Conservation (phyloP, 2,797 vertebrate species). For the Poeciliopsis paucimaculata region DNA sequence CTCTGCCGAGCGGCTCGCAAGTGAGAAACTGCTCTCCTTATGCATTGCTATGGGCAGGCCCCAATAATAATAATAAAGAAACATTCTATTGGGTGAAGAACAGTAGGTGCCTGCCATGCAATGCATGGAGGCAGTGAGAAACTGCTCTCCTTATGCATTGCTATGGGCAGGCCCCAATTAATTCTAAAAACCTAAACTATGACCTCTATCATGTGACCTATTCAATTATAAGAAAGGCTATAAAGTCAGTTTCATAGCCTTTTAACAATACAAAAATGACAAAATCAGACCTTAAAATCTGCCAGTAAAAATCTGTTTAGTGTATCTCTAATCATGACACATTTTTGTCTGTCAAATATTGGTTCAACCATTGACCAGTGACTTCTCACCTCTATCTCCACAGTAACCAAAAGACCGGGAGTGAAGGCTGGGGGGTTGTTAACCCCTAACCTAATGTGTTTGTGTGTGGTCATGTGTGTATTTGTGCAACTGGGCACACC, state of each 20-base stretch:
- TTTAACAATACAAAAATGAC: neutral
- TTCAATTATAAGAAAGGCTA: neutral
- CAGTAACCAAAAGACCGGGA: conserved; percentile 70
- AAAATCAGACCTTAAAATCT: neutral
- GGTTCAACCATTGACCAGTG: conserved; percentile 49
- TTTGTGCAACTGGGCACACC: conserved; percentile 59
- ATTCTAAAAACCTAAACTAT: neutral
- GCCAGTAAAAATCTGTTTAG: neutral
- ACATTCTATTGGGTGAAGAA: too few species aligned
- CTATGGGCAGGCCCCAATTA: too few species aligned
- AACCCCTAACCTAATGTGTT: conserved; percentile 71
- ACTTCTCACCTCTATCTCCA: conserved; percentile 76
- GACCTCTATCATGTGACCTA: too few species aligned
- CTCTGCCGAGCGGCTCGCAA: too few species aligned
- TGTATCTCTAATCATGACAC: neutral
- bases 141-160: too few species aligned
- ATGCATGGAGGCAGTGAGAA: too few species aligned
- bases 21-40: too few species aligned
- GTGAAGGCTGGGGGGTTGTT: conserved; percentile 51
- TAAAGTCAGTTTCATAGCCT: neutral
- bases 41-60: too few species aligned
- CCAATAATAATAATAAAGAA: too few species aligned
- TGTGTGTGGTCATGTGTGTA: conserved; percentile 39
- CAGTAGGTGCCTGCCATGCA: too few species aligned
- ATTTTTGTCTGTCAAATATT: conserved; percentile 34